phyloP scores from a whole-genome alignment of 1,140 invertebrate genomes.

The Hermatobates lingyangjiaoensis region DNA sequence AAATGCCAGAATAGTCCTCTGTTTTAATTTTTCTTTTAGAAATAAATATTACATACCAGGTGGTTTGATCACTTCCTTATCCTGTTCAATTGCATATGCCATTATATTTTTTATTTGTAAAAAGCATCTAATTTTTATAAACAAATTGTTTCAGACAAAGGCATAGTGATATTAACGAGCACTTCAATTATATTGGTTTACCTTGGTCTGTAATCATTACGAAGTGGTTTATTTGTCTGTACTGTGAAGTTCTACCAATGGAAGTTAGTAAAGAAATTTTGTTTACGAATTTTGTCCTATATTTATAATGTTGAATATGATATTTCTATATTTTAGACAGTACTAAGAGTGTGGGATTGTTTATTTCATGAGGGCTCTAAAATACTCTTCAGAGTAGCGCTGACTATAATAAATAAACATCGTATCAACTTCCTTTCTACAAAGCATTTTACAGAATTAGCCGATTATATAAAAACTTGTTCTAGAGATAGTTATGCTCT shows the following conservation, averaged over 20 bases:
- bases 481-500: slow-evolving; percentile 47
- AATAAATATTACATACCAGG: background rate
- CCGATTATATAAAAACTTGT: slow-evolving; percentile 58
- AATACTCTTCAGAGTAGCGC: slow-evolving; percentile 63
- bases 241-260: slow-evolving; percentile 73
- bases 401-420: slow-evolving; percentile 61
- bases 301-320: background rate
- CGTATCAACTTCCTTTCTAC: slow-evolving; percentile 45
- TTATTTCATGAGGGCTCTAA: slow-evolving; percentile 86
- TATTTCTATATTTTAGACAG: slow-evolving; percentile 38
- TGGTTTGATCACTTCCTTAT: background rate
- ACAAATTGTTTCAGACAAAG: slow-evolving; percentile 35
- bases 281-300: background rate
- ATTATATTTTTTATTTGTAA: background rate
- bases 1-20: too few relatives aligned
- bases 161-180: slow-evolving; percentile 56
- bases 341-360: slow-evolving; percentile 84
- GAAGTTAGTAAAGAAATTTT: slow-evolving; percentile 34
- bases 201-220: slow-evolving; percentile 74
- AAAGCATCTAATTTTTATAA: background rate
- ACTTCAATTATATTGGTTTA: slow-evolving; percentile 53
- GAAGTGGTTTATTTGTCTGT: slow-evolving; percentile 89
- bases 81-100: background rate
- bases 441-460: slow-evolving; percentile 50
- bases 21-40: background rate